A percentile compares a stretch with the other conserved stretches of the same genome.
Evolutionary conservation across 2,888 invertebrate genomes (phyloP).

Genomic region (Pterostichus niger): DNA sequence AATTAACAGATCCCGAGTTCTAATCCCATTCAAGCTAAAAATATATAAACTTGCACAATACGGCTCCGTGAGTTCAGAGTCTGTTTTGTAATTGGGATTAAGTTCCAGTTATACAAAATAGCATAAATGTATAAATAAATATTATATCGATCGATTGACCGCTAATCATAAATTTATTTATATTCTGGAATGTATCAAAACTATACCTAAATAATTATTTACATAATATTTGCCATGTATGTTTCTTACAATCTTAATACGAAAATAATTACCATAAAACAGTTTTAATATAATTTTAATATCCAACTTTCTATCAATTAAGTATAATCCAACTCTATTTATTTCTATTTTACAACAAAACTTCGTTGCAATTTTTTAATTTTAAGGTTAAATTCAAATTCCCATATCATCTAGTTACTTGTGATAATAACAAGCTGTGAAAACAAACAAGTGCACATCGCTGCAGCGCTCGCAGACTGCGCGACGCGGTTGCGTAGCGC

Average conservation of each 20-base stretch:
- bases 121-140: too few species aligned
- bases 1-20: too few species aligned
- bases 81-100: too few species aligned
- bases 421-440: not conserved
- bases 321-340: conserved; percentile 11
- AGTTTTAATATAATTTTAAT: conserved; percentile 42
- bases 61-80: too few species aligned
- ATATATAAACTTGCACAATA: too few species aligned
- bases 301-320: conserved; percentile 48
- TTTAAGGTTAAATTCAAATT: conserved; percentile 5
- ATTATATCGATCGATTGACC: too few species aligned
- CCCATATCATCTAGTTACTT: too few species aligned
- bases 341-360: not conserved
- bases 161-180: too few species aligned
- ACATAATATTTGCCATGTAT: not conserved
- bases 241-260: not conserved
- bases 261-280: conserved; percentile 42
- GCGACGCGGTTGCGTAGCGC: conserved; percentile 31
- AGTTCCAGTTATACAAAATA: too few species aligned
- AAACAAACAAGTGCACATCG: conserved; percentile 20
- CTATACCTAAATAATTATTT: not conserved
- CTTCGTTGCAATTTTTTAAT: not conserved
- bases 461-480: conserved; percentile 28
- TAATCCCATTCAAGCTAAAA: too few species aligned
- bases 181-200: too few species aligned